Percentiles rank a stretch among this genome's conserved stretches.
phyloP scores from a whole-genome alignment of 2,888 invertebrate species.

The Andrena praecox region DNA sequence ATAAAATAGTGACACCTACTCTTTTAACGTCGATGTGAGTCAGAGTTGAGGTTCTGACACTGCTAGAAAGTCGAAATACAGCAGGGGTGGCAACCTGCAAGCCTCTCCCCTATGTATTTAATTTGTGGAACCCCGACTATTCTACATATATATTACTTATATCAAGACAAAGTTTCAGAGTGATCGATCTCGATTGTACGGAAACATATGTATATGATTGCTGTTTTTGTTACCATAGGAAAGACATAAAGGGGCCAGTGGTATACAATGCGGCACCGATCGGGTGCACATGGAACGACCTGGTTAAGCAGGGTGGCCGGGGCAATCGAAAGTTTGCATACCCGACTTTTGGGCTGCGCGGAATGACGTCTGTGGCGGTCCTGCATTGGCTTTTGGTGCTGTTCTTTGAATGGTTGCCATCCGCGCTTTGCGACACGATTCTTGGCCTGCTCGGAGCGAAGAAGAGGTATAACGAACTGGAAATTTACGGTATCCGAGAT shows the following conservation, averaged over 20 bases:
- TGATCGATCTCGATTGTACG: too few species aligned
- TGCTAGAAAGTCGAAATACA: too few species aligned
- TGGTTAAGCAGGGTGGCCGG: conserved; percentile 73
- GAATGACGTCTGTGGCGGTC: conserved; percentile 74
- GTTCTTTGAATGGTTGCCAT: conserved; percentile 79
- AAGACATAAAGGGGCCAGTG: conserved; percentile 28
- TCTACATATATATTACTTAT: too few species aligned
- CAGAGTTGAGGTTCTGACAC: too few species aligned
- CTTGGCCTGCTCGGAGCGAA: conserved; percentile 71
- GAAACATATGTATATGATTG: neutral
- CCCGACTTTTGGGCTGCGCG: conserved; percentile 79
- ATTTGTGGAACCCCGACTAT: too few species aligned
- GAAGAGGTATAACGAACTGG: conserved; percentile 72
- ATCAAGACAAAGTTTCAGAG: too few species aligned
- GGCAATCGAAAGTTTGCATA: conserved; percentile 76
- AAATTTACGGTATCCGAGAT: conserved; percentile 19
- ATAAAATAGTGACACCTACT: too few species aligned
- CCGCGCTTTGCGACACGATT: conserved; percentile 75
- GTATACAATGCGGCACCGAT: conserved; percentile 75
- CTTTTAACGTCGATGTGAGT: too few species aligned
- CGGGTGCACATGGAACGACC: conserved; percentile 77
- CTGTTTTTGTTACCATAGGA: conserved; percentile 11
- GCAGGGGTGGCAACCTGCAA: too few species aligned
- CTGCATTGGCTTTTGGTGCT: conserved; percentile 76
- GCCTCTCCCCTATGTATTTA: too few species aligned